Evolutionary conservation across 2,888 invertebrate genomes (phyloP).

Genomic region (Steinernema carpocapsae): DNA sequence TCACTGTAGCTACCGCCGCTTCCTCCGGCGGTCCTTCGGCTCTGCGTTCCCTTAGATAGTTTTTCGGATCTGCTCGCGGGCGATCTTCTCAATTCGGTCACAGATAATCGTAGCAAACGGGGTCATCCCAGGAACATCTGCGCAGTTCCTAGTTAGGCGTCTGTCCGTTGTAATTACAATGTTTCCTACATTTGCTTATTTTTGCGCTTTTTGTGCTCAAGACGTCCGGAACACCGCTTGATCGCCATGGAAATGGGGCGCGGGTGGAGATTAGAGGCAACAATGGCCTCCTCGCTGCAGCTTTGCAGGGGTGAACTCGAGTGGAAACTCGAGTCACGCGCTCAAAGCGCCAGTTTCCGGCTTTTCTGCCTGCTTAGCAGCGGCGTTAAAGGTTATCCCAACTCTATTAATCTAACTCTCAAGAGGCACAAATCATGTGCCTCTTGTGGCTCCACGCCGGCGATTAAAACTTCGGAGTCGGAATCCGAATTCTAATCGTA

Average conservation of each 20-base stretch:
- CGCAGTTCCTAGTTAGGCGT: not conserved
- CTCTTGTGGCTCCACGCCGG: no score
- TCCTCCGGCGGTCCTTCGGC: not conserved
- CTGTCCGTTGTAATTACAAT: no score
- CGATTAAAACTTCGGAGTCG: no score
- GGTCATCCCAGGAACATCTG: constrained; percentile 2
- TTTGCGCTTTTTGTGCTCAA: not conserved
- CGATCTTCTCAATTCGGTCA: not conserved
- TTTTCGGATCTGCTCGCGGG: not conserved
- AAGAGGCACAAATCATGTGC: no score
- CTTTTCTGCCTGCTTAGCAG: not conserved
- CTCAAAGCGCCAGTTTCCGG: no score
- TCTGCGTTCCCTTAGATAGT: not conserved
- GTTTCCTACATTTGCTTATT: not conserved
- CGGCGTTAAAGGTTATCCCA: not conserved
- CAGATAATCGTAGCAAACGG: constrained; percentile 21
- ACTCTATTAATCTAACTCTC: no score
- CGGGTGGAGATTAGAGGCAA: not conserved
- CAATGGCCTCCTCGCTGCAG: no score
- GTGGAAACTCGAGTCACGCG: no score
- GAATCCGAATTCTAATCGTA: not conserved
- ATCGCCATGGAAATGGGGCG: constrained; percentile 26
- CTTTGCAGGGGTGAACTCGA: no score
- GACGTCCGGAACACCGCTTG: not conserved
- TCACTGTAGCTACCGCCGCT: not conserved